Evolutionary conservation across 2,113 vertebrate genomes (phyloP).

Genomic region (Cettia cetti): DNA sequence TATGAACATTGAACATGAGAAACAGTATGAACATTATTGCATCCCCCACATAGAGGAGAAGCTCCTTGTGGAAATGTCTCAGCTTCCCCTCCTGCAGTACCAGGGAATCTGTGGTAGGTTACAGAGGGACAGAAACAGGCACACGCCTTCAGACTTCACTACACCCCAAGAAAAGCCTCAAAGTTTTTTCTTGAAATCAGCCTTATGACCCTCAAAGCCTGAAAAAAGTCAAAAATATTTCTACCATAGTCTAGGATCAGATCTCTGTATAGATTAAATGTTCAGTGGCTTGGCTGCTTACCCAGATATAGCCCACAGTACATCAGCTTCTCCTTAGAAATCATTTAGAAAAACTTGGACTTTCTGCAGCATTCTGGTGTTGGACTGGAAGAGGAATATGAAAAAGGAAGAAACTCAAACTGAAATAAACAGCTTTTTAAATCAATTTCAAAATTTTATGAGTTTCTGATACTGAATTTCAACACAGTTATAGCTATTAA

Average conservation of each 20-base stretch:
- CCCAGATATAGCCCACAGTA: not conserved
- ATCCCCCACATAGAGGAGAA: not conserved
- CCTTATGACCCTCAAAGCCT: not conserved
- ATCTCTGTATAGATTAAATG: not conserved
- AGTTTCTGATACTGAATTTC: not conserved
- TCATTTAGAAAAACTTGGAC: not conserved
- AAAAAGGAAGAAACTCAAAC: not conserved
- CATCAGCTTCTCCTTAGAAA: not conserved
- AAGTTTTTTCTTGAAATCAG: not conserved
- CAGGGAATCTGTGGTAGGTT: not conserved
- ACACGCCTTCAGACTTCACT: not conserved
- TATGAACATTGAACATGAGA: no score
- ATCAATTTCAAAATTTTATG: not conserved
- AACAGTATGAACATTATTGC: no score
- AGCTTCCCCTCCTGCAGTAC: not conserved
- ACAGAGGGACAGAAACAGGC: not conserved
- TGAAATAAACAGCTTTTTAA: not conserved
- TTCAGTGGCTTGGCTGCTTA: not conserved
- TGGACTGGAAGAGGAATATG: not conserved
- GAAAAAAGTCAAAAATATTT: not conserved
- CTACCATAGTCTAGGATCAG: not conserved
- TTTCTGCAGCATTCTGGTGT: not conserved
- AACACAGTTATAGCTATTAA: not conserved
- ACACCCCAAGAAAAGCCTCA: not conserved
- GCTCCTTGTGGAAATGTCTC: not conserved